phyloP scores from a whole-genome alignment of 2,888 invertebrate species.

The Oligia fasciuncula region DNA sequence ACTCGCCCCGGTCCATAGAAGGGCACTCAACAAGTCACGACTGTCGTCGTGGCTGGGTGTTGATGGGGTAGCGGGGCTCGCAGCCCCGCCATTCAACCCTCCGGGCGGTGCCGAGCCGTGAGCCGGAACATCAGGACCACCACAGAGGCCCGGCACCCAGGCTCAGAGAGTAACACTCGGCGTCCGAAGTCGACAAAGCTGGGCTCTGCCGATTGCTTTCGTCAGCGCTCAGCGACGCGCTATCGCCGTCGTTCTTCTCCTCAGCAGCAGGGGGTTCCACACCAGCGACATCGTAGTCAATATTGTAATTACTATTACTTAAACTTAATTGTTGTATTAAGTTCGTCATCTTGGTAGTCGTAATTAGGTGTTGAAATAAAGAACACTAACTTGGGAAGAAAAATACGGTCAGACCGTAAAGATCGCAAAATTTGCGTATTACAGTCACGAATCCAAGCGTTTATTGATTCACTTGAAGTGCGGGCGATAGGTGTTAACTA shows the following conservation, averaged over 20 bases:
- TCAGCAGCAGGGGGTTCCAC: constrained; percentile 74
- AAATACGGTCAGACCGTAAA: constrained; percentile 84
- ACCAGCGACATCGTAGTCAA: constrained; percentile 81
- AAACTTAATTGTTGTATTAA: constrained; percentile 89
- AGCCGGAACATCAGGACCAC: constrained; percentile 99
- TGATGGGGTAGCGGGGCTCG: constrained; percentile 87
- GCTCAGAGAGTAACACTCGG: constrained; percentile 95
- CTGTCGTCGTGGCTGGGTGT: constrained; percentile 88
- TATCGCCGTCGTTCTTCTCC: constrained; percentile 82
- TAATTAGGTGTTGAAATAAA: constrained; percentile 84
- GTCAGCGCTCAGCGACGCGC: constrained; percentile 83
- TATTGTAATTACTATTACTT: constrained; percentile 82
- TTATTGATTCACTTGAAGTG: constrained; percentile 71
- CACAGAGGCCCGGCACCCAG: constrained; percentile 99
- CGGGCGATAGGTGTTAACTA: constrained; percentile 65
- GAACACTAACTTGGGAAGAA: constrained; percentile 74
- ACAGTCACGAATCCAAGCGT: constrained; percentile 68
- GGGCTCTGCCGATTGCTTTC: constrained; percentile 90
- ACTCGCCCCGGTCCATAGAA: constrained; percentile 86
- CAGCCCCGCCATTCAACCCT: constrained; percentile 88
- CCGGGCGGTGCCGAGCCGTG: constrained; percentile 92
- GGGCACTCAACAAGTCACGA: constrained; percentile 89
- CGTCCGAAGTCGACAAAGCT: constrained; percentile 92
- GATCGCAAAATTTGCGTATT: constrained; percentile 78
- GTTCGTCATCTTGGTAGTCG: constrained; percentile 88